Conservation (phyloP, 2,113 vertebrate species). For the Eonycteris spelaea region DNA sequence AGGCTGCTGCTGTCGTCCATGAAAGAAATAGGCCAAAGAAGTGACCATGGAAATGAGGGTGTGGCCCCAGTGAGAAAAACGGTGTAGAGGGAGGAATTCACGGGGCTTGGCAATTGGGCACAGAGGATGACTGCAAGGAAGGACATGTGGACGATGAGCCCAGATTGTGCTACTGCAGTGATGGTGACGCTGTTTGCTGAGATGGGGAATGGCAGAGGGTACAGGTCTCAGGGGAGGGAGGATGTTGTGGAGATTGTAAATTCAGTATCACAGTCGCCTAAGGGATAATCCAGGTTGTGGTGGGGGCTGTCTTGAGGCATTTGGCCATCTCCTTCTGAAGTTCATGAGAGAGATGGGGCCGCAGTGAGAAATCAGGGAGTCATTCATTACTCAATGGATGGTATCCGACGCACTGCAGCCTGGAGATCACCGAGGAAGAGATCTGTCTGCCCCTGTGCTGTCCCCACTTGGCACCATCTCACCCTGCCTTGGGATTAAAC, state of each 20-base stretch:
- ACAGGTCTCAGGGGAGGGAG: background rate
- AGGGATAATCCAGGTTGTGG: background rate
- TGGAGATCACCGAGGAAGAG: background rate
- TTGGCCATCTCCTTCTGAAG: background rate
- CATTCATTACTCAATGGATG: background rate
- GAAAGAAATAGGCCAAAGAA: background rate
- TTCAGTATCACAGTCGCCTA: too few relatives aligned
- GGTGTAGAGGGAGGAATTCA: background rate
- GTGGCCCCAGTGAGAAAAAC: background rate
- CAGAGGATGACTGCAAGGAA: background rate
- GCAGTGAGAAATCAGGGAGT: background rate
- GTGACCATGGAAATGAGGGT: background rate
- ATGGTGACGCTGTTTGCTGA: background rate
- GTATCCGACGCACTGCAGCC: rapidly evolving
- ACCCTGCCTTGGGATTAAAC: slow-evolving; percentile 15
- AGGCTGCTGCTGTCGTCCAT: rapidly evolving
- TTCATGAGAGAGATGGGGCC: background rate
- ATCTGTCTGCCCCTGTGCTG: background rate
- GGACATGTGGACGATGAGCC: rapidly evolving
- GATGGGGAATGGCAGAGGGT: background rate
- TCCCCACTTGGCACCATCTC: background rate
- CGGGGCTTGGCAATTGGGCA: rapidly evolving
- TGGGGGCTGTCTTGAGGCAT: background rate
- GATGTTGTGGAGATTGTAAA: background rate
- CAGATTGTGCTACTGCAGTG: background rate